Conservation (phyloP, 2,888 invertebrate species). For the Osmoderma eremita region DNA sequence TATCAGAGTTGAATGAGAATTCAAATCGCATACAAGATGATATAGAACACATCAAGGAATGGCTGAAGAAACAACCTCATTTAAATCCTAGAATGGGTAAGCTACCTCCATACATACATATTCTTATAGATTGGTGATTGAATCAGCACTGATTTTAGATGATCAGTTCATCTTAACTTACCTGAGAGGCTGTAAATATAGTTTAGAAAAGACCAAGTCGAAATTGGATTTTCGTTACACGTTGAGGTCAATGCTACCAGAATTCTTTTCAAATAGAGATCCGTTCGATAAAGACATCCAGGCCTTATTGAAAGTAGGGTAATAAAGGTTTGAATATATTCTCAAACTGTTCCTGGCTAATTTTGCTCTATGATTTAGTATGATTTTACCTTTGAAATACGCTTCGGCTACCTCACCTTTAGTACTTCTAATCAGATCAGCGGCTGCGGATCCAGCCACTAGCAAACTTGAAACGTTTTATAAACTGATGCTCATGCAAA, state of each 20-base stretch:
- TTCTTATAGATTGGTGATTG: not conserved
- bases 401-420: too few species aligned
- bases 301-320: conserved; percentile 62
- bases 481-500: conserved; percentile 67
- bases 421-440: conserved; percentile 55
- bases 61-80: conserved; percentile 70
- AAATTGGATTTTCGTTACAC: conserved; percentile 72
- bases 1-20: conserved; percentile 66
- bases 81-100: conserved; percentile 70
- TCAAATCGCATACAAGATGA: conserved; percentile 64
- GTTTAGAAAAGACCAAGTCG: conserved; percentile 71
- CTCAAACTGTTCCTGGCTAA: not conserved
- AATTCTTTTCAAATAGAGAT: conserved; percentile 63
- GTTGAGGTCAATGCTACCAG: conserved; percentile 66
- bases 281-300: conserved; percentile 55
- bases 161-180: conserved; percentile 73
- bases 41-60: conserved; percentile 67
- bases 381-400: conserved; percentile 47
- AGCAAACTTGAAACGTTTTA: conserved; percentile 56
- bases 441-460: conserved; percentile 52
- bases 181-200: conserved; percentile 73
- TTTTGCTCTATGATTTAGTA: conserved; percentile 19
- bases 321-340: conserved; percentile 41
- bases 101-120: not conserved
- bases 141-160: conserved; percentile 59